These are phyloP conservation scores for Acanthochromis polyacanthus DNA, from an alignment of 2,113 vertebrate genomes.

Conservation along the genomic window DNA sequence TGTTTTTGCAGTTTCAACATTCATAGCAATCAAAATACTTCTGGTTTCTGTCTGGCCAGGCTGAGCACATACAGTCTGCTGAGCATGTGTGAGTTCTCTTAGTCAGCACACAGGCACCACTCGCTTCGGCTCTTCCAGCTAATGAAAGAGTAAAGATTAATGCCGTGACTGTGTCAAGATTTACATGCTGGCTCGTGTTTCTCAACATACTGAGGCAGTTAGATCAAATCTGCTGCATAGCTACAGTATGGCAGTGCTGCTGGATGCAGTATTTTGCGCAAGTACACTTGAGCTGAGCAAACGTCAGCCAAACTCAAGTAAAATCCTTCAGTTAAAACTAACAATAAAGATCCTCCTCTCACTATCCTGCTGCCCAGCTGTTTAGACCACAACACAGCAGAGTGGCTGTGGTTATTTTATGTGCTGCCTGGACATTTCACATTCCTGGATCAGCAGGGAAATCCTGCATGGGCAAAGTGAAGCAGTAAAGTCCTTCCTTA, in stretches of 20 bases:
- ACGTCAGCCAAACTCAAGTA: background rate
- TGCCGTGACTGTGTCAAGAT: background rate
- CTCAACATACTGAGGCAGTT: background rate
- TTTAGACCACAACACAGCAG: background rate
- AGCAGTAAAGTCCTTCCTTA: background rate
- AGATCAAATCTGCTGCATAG: background rate
- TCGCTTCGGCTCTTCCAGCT: background rate
- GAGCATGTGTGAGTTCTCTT: background rate
- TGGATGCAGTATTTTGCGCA: background rate
- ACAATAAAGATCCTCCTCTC: background rate
- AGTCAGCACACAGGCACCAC: constrained; percentile 21
- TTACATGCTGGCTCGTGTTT: background rate
- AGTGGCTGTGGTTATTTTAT: background rate
- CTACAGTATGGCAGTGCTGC: background rate
- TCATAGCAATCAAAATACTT: background rate
- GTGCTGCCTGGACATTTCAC: background rate
- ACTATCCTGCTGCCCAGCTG: no score
- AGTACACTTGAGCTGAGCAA: background rate
- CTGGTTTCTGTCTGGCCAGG: background rate
- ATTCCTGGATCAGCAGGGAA: constrained; percentile 2
- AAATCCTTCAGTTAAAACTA: background rate
- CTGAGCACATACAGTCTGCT: constrained; percentile 13
- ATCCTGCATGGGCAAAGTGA: no score
- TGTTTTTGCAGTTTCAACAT: no score
- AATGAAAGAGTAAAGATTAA: constrained; percentile 13